Evolutionary conservation across 1,140 invertebrate genomes (phyloP), one percentile per base, ranked within the genome.

Genomic region (Hycleus cichorii): DNA sequence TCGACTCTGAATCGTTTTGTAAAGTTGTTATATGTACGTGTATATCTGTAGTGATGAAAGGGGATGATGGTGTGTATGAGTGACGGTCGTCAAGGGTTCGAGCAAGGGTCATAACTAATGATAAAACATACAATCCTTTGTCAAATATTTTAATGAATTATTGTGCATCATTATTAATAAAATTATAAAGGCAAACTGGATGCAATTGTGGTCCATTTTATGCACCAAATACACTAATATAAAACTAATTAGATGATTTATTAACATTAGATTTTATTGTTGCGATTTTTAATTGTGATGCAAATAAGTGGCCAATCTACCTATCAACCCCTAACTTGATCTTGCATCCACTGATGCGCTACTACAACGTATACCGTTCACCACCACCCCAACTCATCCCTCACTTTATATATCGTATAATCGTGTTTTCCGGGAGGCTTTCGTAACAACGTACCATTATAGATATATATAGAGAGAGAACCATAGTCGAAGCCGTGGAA

Each of bases 401-500:
- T 44, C 42, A 47, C 45, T 38, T 39, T 45, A 11, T 42, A 38
- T 26, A 40, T 39, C 55, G 48, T 42, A 42, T 10, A 42, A 42
- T n/a, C 40, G 11, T 9, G 11, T 61, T 61, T 61, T 57, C 59
- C 53, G 51, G 54, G 49, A 58, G 50, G 59, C 55, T 58, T 57
- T 47, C 49, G 58, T 39, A 50, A 46, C 40, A 51, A 46, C 45
- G 40, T 50, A 57, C 27, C 7, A 32, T 32, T 32, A 32, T 32
- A 32, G 32, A 32, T 32, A 32, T 32, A 43, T 43, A 25, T 55
- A 40, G 9, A 38, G 32, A 42, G 4, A 11, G 42, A 54, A 49
- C 49, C 50, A 40, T 58, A 56, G 62, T 50, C 56, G 59, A 66
- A 63, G 52, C 67, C 64, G 57, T 67, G 70, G 70, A 70, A 72